Conservation (phyloP, 2,797 vertebrate genomes). For the Gambusia yucatana region DNA sequence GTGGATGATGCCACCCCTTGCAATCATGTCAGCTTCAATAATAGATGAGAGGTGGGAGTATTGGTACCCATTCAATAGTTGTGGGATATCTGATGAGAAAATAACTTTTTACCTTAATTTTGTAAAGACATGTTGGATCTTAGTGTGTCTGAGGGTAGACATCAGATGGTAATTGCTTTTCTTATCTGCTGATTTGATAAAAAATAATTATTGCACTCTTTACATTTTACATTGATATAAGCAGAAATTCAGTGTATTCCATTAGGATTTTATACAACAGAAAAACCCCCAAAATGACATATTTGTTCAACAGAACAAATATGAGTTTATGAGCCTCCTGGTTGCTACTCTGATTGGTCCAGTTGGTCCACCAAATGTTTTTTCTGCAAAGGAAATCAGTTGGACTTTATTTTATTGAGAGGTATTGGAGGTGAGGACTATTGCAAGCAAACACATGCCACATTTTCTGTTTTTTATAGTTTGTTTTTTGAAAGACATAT, state of each 20-base stretch:
- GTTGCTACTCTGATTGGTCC: neutral
- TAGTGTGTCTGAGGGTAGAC: neutral
- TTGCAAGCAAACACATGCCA: neutral
- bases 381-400: neutral
- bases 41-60: slow-evolving; percentile 60
- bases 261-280: neutral
- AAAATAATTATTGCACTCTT: neutral
- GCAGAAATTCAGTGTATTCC: neutral
- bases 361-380: no score
- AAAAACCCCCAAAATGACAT: neutral
- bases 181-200: neutral
- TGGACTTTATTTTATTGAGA: neutral
- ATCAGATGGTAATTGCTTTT: neutral
- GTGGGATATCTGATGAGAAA: slow-evolving; percentile 27
- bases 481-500: neutral
- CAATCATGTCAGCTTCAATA: slow-evolving; percentile 74
- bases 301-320: neutral
- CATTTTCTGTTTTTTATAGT: neutral
- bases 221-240: neutral
- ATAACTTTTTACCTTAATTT: slow-evolving; percentile 18
- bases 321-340: neutral
- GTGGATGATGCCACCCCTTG: slow-evolving; percentile 41
- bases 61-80: slow-evolving; percentile 47
- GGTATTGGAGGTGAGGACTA: neutral
- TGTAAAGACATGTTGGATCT: neutral